These are phyloP conservation scores for Tamandua tetradactyla DNA, from an alignment of 2,797 vertebrate genomes.

Conservation along the genomic window DNA sequence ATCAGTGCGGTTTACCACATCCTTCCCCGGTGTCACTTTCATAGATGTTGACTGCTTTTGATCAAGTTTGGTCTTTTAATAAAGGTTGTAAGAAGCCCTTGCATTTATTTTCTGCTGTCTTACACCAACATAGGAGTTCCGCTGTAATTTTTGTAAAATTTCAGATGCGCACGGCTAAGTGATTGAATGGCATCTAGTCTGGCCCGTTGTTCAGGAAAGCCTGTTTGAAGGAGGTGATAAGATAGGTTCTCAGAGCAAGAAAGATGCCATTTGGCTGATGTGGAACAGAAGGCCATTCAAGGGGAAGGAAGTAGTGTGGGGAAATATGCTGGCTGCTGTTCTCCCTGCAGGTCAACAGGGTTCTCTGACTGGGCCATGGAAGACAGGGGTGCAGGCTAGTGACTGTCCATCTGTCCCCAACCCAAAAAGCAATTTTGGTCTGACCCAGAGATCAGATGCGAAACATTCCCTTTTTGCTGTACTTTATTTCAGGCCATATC, in stretches of 20 bases:
- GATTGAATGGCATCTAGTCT: not conserved
- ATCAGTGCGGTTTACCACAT: not conserved
- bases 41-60: not conserved
- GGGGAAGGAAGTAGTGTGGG: not conserved
- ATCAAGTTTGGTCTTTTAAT: not conserved
- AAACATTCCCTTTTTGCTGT: slow-evolving; percentile 69
- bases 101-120: not conserved
- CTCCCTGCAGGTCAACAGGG: not conserved
- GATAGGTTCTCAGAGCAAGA: slow-evolving; percentile 21
- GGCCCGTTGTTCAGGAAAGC: not conserved
- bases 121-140: not conserved
- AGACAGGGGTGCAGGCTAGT: not conserved
- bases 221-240: slow-evolving; percentile 3
- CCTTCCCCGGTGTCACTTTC: not conserved
- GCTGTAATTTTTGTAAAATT: not conserved
- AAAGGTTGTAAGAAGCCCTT: not conserved
- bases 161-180: not conserved
- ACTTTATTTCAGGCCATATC: slow-evolving; percentile 77
- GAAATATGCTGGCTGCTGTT: not conserved
- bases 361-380: not conserved
- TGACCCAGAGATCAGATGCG: slow-evolving; percentile 54
- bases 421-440: slow-evolving; percentile 65
- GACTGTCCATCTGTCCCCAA: not conserved
- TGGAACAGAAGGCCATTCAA: not conserved
- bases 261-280: not conserved